These are phyloP conservation scores for Merodon equestris DNA, from an alignment of 2,888 invertebrate species.

Conservation along the genomic window DNA sequence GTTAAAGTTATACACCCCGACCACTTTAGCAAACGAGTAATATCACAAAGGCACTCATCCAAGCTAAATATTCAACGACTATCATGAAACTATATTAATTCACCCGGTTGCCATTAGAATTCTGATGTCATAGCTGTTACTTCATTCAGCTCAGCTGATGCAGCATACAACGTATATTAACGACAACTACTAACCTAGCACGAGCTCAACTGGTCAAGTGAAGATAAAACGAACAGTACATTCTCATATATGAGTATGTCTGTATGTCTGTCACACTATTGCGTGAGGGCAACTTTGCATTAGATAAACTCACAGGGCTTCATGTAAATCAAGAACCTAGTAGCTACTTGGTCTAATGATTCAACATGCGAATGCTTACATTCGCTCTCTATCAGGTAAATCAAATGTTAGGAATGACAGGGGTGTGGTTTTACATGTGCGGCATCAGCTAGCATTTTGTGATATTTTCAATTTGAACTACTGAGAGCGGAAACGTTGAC, in stretches of 20 bases:
- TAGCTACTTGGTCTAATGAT: too few relatives aligned
- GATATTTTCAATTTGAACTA: conserved; percentile 53
- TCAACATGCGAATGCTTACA: too few relatives aligned
- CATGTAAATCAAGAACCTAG: conserved; percentile 20
- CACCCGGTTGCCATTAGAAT: neutral
- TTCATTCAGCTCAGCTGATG: conserved; percentile 19
- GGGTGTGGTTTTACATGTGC: conserved; percentile 29
- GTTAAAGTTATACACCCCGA: conserved; percentile 32
- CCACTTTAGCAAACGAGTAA: neutral
- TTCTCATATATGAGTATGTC: too few relatives aligned
- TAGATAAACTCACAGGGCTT: conserved; percentile 18
- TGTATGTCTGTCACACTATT: too few relatives aligned
- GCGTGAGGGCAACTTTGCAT: too few relatives aligned
- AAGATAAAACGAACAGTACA: too few relatives aligned
- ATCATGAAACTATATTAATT: conserved; percentile 7
- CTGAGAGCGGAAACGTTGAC: conserved; percentile 46
- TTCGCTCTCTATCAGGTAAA: neutral
- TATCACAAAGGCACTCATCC: conserved; percentile 32
- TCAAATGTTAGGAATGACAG: conserved; percentile 1
- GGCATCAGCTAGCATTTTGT: conserved; percentile 35
- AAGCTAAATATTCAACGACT: conserved; percentile 10
- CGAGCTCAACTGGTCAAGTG: too few relatives aligned
- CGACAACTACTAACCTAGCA: too few relatives aligned
- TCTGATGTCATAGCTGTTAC: conserved; percentile 55
- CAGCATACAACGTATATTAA: neutral